phyloP scores from a whole-genome alignment of 2,113 vertebrate species.

The Trogon melanurus region DNA sequence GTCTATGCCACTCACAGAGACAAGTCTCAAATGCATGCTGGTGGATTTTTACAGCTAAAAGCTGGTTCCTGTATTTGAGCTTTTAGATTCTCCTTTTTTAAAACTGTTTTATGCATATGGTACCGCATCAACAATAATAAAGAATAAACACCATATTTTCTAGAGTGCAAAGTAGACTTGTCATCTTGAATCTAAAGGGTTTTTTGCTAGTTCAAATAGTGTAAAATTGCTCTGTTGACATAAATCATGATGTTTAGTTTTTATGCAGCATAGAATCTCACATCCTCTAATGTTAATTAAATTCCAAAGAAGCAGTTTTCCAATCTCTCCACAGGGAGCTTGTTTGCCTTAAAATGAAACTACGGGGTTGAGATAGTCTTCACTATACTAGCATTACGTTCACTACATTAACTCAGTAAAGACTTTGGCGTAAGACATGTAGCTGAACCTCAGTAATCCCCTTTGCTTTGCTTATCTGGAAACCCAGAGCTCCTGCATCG shows the following conservation, averaged over 20 bases:
- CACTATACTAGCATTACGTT: slow-evolving; percentile 61
- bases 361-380: slow-evolving; percentile 58
- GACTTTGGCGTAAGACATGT: slow-evolving; percentile 4
- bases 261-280: slow-evolving; percentile 46
- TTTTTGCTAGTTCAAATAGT: not conserved
- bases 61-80: not conserved
- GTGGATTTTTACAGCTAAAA: not conserved
- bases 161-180: not conserved
- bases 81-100: not conserved
- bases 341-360: slow-evolving; percentile 61
- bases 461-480: slow-evolving; percentile 42
- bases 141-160: not conserved
- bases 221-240: slow-evolving; percentile 5
- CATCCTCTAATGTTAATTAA: slow-evolving; percentile 50
- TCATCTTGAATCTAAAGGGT: not conserved
- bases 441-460: slow-evolving; percentile 57
- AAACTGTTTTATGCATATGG: not conserved
- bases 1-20: not conserved
- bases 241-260: slow-evolving; percentile 21
- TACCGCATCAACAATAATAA: not conserved
- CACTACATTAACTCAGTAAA: slow-evolving; percentile 72
- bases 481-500: not conserved
- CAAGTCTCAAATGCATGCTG: not conserved
- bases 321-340: slow-evolving; percentile 52
- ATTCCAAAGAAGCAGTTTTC: slow-evolving; percentile 59